These are phyloP conservation scores for Macrobrachium nipponense DNA, from an alignment of 1,140 invertebrate genomes.

Conservation along the genomic window DNA sequence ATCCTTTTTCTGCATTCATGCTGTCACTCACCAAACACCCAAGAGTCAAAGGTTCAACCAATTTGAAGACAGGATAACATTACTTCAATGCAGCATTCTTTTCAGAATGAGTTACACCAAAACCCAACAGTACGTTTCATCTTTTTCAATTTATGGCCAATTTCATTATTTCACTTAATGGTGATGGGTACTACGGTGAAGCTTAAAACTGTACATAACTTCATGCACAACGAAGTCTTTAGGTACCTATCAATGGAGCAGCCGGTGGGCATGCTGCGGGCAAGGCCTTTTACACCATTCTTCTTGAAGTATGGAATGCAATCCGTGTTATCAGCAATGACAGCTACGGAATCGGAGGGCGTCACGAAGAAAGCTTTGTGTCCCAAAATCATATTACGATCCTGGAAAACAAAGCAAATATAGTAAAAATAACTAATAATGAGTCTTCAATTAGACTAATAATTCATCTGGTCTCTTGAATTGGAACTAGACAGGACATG, in stretches of 20 bases:
- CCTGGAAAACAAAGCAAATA: conserved; percentile 70
- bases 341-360: conserved; percentile 96
- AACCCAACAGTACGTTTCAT: too few species aligned
- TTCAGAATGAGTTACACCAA: too few species aligned
- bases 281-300: conserved; percentile 89
- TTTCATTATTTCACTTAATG: too few species aligned
- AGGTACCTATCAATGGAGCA: conserved; percentile 87
- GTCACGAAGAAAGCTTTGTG: conserved; percentile 97
- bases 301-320: conserved; percentile 95
- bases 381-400: conserved; percentile 98
- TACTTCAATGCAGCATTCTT: too few species aligned
- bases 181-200: too few species aligned
- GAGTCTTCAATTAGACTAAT: not conserved
- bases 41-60: too few species aligned
- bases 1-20: too few species aligned
- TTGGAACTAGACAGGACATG: too few species aligned
- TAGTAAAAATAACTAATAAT: not conserved
- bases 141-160: too few species aligned
- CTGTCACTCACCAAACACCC: too few species aligned
- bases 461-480: too few species aligned
- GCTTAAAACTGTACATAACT: not conserved
- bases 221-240: not conserved
- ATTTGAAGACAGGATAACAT: too few species aligned
- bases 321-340: conserved; percentile 91
- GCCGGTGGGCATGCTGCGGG: conserved; percentile 98